Evolutionary conservation across 2,888 invertebrate species (phyloP).

Genomic region (Sycophila texana): DNA sequence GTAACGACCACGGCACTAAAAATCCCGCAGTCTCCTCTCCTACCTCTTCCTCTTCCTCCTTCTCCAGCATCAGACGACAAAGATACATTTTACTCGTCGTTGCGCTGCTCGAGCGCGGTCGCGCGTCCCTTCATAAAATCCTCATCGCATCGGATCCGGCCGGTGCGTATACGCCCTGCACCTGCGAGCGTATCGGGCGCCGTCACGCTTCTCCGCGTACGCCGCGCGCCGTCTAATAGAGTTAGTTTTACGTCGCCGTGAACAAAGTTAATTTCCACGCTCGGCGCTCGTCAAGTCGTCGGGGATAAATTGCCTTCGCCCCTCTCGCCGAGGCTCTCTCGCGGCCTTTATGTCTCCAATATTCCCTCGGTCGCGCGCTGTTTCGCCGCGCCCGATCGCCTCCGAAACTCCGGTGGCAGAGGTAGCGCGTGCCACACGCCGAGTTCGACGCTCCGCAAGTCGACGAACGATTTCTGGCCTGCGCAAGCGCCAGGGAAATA

Average conservation of each 20-base stretch:
- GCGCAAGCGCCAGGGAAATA: conserved; percentile 31
- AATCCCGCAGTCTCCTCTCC: too few relatives aligned
- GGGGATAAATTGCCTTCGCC: conserved; percentile 50
- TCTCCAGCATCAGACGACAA: conserved; percentile 4
- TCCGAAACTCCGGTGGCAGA: conserved; percentile 12
- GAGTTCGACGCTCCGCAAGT: conserved; percentile 14
- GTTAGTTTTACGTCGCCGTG: conserved; percentile 62
- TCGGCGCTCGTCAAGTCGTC: conserved; percentile 44
- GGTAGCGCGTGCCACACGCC: neutral
- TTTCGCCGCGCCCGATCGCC: conserved; percentile 14
- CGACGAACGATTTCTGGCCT: conserved; percentile 5
- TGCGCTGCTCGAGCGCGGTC: neutral
- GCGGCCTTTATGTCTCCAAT: conserved; percentile 23
- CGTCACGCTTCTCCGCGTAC: conserved; percentile 43
- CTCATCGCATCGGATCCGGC: neutral
- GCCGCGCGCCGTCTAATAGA: conserved; percentile 50
- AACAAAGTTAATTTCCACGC: conserved; percentile 63
- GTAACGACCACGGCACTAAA: too few relatives aligned
- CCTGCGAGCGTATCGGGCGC: conserved; percentile 4
- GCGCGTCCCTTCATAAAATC: conserved; percentile 37
- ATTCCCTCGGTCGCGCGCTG: conserved; percentile 10
- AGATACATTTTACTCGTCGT: conserved; percentile 35
- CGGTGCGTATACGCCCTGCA: neutral
- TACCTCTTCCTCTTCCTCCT: neutral
- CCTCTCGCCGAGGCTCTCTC: neutral